Base-by-base conservation (phyloP, 2,888 invertebrate genomes). In the Terebella lapidaria region DNA sequence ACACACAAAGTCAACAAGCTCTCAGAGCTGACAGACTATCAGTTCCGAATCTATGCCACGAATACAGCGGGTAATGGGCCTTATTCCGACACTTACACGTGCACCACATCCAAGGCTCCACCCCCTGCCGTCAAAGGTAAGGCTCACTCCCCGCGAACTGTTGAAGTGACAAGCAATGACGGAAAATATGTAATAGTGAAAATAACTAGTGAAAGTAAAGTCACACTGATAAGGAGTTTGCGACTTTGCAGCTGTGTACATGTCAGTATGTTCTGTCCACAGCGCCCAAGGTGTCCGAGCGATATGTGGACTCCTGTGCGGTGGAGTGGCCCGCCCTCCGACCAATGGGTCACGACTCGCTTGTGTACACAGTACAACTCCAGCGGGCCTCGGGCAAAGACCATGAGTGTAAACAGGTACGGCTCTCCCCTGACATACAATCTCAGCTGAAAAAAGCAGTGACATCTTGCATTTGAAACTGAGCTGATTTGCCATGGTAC, bases 41-140 rank as follows among this genome's bases (percentile, higher is more conserved):
- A 86, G 74, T 92, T 94, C 84, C 86, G 92, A 71, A 89, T 94
- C 73, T 89, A 88, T 70, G 91, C 91, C 55, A 86, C 88, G 69
- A 92, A 91, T 77, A 90, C 89, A 79, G 92, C 90, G 61, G 93
- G 92, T 15, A 86, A 88, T 70, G 93, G 93, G 22, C 86, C 87
- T 35, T 91, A 87, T 84, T 90, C 91, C 3, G 84, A 84, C 61
- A 84, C 87, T 56, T 85, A 86, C 77, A 82, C 85, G 60, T 91
- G 89, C 79, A 83, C 83, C 70, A 94, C 94, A 35, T 84, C 83
- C 62, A 85, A 88, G 67, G 89, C 93, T 30, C 89, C 92, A 60
- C 94, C 94, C 29, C 87, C 89, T 58, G 86, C 88, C 63, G 85
- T 91, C 52, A 90, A 89, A 84, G 82, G 85, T 84, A 18, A 28